Conservation (phyloP, 2,888 invertebrate species). For the Nesidiocoris tenuis region DNA sequence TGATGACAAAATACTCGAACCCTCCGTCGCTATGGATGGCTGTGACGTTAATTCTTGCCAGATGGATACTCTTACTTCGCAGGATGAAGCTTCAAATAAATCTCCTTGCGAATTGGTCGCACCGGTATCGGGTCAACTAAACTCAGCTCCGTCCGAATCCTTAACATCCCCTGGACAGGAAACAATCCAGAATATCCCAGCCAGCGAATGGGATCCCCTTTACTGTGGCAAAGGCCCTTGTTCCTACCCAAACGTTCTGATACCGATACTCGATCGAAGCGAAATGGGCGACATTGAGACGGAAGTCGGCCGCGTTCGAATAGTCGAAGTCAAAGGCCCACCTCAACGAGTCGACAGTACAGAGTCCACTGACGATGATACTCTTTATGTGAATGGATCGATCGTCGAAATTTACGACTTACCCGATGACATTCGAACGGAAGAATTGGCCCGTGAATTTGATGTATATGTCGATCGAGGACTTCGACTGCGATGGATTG, state of each 20-base stretch:
- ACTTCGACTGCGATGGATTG: constrained; percentile 25
- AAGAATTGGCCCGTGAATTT: constrained; percentile 14
- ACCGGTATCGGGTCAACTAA: background rate
- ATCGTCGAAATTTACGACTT: constrained; percentile 32
- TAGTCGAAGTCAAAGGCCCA: constrained; percentile 29
- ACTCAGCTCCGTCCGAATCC: background rate
- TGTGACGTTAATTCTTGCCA: background rate
- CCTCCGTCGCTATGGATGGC: too few relatives aligned
- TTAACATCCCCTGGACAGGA: background rate
- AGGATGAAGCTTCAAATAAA: background rate
- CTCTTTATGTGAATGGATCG: constrained; percentile 16
- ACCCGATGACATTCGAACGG: constrained; percentile 8
- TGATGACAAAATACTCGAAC: too few relatives aligned
- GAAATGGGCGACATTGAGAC: constrained; percentile 23
- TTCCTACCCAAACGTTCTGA: constrained; percentile 16
- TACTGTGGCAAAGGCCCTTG: constrained; percentile 28
- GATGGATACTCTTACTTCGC: background rate
- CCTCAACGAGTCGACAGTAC: background rate
- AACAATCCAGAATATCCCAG: background rate
- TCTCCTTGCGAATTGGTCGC: background rate
- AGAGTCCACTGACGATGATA: background rate
- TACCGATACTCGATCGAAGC: constrained; percentile 26
- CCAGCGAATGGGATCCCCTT: constrained; percentile 4
- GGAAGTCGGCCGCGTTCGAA: constrained; percentile 17
- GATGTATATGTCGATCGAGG: constrained; percentile 5